Evolutionary conservation across 1,140 invertebrate species (phyloP), one percentile per base, ranked within the genome.

Genomic region (Diorhabda sublineata): DNA sequence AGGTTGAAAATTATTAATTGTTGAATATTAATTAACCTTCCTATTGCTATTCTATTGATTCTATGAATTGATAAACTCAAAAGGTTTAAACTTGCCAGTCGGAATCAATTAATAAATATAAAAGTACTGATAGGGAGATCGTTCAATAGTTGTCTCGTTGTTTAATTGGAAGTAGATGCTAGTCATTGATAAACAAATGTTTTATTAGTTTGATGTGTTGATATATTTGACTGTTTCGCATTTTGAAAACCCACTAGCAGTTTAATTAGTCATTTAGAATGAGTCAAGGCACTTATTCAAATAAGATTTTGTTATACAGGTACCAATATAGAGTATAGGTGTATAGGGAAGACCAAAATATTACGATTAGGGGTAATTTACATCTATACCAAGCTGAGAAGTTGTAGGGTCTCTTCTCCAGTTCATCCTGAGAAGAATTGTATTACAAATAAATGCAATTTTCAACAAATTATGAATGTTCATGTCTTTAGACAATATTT

Each of bases 51-150:
- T 52, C 47, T 52, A 52, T 52, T 52, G 47, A 52, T 52, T 52
- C n/a, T 52, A 52, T 52, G 47, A 6, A 52, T n/a, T 52, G 47
- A 52, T 52, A 52, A 52, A 52, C n/a, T 52, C 26, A n/a, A 52
- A n/a, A 6, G 47, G 47, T 52, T 52, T 6, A 52, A n/a, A n/a
- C 47, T 52, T 52, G 47, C 47, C 26, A 64, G 69, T 67, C 72
- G 61, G 64, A 73, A 73, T 73, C 73, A 74, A 73, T 73, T 76
- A 76, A 58, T 67, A 73, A 69, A 74, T 73, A 70, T 76, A 71
- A 73, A 77, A 73, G 69, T 74, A 74, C 75, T 75, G 74, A 74
- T 77, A 72, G 72, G 74, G 74, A 75, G n/a, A 76, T 76, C 71
- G 71, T 71, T 77, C 74, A 73, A 73, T 26, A 74, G 71, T 71